A percentile compares a stretch with the other conserved stretches of the same genome.
Conservation (phyloP, 2,888 invertebrate genomes). For the Tipula helvola region DNA sequence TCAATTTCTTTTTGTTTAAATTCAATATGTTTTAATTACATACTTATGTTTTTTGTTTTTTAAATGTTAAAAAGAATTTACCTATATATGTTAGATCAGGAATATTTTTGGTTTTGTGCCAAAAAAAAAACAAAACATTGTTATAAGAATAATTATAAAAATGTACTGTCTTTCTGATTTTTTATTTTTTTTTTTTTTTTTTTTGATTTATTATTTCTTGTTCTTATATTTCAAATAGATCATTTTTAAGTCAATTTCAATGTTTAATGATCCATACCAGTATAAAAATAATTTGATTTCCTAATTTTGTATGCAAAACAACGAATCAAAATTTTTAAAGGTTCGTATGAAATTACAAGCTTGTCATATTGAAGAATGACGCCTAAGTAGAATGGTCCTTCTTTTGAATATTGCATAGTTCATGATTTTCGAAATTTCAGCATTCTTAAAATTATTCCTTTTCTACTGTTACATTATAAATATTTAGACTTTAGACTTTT, state of each 20-base stretch:
- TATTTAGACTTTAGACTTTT: neutral
- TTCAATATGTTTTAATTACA: neutral
- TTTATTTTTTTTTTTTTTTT: neutral
- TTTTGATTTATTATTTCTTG: neutral
- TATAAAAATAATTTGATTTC: neutral
- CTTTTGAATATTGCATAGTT: neutral
- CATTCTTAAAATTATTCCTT: neutral
- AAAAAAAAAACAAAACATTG: neutral
- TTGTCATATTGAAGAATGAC: neutral
- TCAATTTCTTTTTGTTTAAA: neutral
- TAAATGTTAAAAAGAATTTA: neutral
- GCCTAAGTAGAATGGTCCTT: neutral
- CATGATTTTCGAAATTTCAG: neutral
- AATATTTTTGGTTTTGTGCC: constrained; percentile 6
- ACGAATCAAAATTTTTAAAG: neutral
- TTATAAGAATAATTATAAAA: neutral
- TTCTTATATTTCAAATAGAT: neutral
- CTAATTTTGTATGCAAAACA: neutral
- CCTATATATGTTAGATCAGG: neutral
- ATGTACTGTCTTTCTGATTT: neutral
- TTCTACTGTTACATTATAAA: neutral
- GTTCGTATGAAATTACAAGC: neutral
- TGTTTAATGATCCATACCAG: neutral
- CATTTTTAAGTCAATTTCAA: neutral
- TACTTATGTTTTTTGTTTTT: neutral